Evolutionary conservation across 1,140 invertebrate species (phyloP).

Genomic region (Oryzaephilus surinamensis): DNA sequence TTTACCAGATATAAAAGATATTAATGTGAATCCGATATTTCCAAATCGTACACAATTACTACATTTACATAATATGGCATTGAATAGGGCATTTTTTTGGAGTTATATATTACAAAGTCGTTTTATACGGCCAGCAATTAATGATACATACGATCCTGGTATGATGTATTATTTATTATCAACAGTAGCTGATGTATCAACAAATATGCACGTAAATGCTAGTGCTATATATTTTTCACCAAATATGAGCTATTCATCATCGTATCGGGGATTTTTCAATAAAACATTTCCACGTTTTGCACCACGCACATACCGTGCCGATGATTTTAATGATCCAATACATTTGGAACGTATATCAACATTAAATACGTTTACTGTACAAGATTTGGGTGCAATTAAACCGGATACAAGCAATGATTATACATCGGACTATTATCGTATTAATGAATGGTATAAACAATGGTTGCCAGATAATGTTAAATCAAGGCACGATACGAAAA

Average conservation of each 20-base stretch:
- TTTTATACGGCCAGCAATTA: conserved; percentile 79
- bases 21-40: conserved; percentile 91
- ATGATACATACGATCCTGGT: conserved; percentile 89
- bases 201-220: conserved; percentile 86
- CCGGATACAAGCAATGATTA: conserved; percentile 70
- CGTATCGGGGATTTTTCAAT: conserved; percentile 93
- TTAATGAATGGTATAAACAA: conserved; percentile 84
- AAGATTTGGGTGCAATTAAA: conserved; percentile 74
- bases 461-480: conserved; percentile 82
- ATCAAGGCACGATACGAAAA: conserved; percentile 84
- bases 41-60: conserved; percentile 87
- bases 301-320: conserved; percentile 79
- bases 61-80: conserved; percentile 91
- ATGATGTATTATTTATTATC: conserved; percentile 98
- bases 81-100: conserved; percentile 91
- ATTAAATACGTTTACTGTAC: conserved; percentile 72
- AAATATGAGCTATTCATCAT: conserved; percentile 89
- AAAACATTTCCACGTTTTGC: conserved; percentile 93
- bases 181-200: conserved; percentile 86
- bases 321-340: conserved; percentile 91
- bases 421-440: conserved; percentile 77
- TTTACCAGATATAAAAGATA: conserved; percentile 86
- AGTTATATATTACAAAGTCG: conserved; percentile 88
- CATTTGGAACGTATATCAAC: conserved; percentile 87
- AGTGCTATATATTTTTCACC: conserved; percentile 91